These are phyloP conservation scores for Bombyx mori DNA, from an alignment of 1,140 invertebrate species.

Conservation along the genomic window ASM3026992v2 NC_085122.1:6649001-6649500, in stretches of 20 bases:
- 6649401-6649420: no score
- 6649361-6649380: no score
- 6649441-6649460: no score
- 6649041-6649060: slow-evolving; percentile 40
- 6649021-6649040: slow-evolving; percentile 66
- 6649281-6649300: slow-evolving; percentile 65
- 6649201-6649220: neutral
- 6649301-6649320: no score
- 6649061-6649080: slow-evolving; percentile 35
- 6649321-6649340: no score
- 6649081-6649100: slow-evolving; percentile 52
- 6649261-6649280: slow-evolving; percentile 13
- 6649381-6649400: no score
- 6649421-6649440: no score
- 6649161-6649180: slow-evolving; percentile 17
- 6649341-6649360: no score
- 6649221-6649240: neutral
- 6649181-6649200: neutral
- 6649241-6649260: neutral
- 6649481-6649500: slow-evolving; percentile 39
- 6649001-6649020: slow-evolving; percentile 62
- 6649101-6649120: slow-evolving; percentile 64
- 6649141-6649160: slow-evolving; percentile 29
- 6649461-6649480: neutral
- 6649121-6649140: slow-evolving; percentile 19